Conservation (phyloP, 1,140 invertebrate species). For the Stegodyphus dumicola region DNA sequence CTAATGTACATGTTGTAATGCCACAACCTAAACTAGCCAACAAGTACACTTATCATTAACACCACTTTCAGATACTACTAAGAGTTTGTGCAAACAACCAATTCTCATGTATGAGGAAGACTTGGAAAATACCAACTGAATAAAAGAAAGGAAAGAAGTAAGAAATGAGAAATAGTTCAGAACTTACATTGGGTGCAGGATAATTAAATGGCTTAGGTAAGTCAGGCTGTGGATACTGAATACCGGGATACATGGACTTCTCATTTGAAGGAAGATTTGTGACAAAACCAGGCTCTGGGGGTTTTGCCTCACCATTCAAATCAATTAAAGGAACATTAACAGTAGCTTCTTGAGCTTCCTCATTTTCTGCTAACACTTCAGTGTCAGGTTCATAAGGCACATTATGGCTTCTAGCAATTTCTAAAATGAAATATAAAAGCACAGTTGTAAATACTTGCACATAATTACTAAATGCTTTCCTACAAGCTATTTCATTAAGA, state of each 20-base stretch:
- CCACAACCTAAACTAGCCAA: too few relatives aligned
- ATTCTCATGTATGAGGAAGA: too few relatives aligned
- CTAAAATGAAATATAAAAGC: constrained; percentile 67
- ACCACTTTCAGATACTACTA: too few relatives aligned
- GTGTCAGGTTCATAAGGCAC: constrained; percentile 93
- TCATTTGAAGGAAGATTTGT: constrained; percentile 18
- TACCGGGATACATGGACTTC: constrained; percentile 42
- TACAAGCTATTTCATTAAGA: not conserved
- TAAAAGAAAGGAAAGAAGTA: too few relatives aligned
- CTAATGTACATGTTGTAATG: too few relatives aligned
- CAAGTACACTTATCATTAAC: too few relatives aligned
- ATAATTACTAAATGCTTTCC: not conserved
- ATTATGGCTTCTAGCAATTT: constrained; percentile 96
- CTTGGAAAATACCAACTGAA: too few relatives aligned
- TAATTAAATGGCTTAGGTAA: constrained; percentile 59
- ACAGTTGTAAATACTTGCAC: not conserved
- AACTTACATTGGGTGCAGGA: constrained; percentile 19
- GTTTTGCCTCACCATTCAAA: constrained; percentile 18
- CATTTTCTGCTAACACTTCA: constrained; percentile 84
- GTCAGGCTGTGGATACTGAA: constrained; percentile 49
- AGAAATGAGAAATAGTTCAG: too few relatives aligned
- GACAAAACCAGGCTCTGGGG: constrained; percentile 48
- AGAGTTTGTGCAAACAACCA: too few relatives aligned
- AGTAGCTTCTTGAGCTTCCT: constrained; percentile 64
- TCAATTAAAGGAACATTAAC: constrained; percentile 33